A percentile compares a stretch with the other conserved stretches of the same genome.
Evolutionary conservation across 2,888 invertebrate species (phyloP).

Genomic region (Acrocera orbiculus): DNA sequence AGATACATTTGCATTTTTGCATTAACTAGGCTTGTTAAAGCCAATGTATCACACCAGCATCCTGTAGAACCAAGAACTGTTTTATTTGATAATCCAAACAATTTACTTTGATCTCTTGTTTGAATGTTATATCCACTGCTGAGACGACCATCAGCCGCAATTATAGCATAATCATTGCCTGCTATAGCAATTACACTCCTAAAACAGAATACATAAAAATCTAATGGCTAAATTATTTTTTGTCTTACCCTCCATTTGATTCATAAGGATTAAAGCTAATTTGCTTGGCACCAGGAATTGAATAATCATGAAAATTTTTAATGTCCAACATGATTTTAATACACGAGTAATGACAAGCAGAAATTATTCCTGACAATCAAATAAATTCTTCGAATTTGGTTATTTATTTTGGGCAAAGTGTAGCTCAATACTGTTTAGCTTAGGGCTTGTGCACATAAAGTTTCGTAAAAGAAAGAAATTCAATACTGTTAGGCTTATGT

Average conservation of each 20-base stretch:
- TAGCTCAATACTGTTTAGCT: no score
- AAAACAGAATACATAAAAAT: constrained; percentile 17
- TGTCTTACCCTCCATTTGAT: constrained; percentile 61
- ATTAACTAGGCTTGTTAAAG: constrained; percentile 64
- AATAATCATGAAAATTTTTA: constrained; percentile 28
- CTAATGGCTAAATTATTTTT: no score
- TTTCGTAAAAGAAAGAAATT: no score
- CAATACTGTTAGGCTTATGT: no score
- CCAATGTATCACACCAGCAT: constrained; percentile 94
- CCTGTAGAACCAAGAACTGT: constrained; percentile 90
- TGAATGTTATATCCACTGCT: constrained; percentile 83
- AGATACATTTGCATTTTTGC: constrained; percentile 89
- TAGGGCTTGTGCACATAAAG: no score
- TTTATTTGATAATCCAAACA: constrained; percentile 60
- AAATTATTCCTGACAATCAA: no score
- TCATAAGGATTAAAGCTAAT: constrained; percentile 49
- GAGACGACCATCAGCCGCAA: constrained; percentile 89
- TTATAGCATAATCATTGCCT: constrained; percentile 85
- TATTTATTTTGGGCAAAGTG: no score
- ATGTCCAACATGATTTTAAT: no score
- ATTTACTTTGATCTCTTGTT: constrained; percentile 72
- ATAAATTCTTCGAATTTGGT: no score
- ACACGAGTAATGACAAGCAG: no score
- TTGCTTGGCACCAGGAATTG: constrained; percentile 30
- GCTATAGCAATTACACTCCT: constrained; percentile 92